Evolutionary conservation across 2,888 invertebrate genomes (phyloP).

Genomic region (Drosophila pegasa): DNA sequence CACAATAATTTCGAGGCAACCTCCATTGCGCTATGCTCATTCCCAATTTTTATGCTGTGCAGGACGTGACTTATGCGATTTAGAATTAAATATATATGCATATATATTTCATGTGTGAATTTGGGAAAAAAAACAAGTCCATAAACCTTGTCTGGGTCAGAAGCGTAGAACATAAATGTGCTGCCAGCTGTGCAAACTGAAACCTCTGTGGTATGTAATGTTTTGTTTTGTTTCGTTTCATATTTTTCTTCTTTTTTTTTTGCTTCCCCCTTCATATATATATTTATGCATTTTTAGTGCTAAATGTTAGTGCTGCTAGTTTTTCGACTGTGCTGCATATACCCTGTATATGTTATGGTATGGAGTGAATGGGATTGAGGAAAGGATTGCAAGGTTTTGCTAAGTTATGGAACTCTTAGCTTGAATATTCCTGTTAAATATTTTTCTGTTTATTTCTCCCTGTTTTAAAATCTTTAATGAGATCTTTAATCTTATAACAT

Average conservation of each 20-base stretch:
- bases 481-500: too few relatives aligned
- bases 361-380: background rate
- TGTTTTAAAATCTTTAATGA: too few relatives aligned
- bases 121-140: slow-evolving; percentile 60
- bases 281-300: slow-evolving; percentile 52
- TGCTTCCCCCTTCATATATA: slow-evolving; percentile 17
- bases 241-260: slow-evolving; percentile 53
- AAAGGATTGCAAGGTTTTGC: background rate
- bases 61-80: slow-evolving; percentile 73
- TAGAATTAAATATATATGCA: slow-evolving; percentile 5
- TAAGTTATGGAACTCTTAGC: background rate
- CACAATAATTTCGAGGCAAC: slow-evolving; percentile 20
- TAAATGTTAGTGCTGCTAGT: background rate
- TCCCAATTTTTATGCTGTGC: slow-evolving; percentile 32
- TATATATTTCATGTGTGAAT: slow-evolving; percentile 13
- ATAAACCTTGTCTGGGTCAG: slow-evolving; percentile 78
- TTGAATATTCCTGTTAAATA: background rate
- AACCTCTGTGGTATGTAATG: slow-evolving; percentile 34
- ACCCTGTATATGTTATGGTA: background rate
- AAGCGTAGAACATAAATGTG: slow-evolving; percentile 35
- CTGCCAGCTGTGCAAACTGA: slow-evolving; percentile 31
- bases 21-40: slow-evolving; percentile 9
- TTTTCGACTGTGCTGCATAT: background rate
- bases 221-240: background rate
- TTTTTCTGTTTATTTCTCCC: too few relatives aligned